Evolutionary conservation across 37 sponge, comb jelly and placozoan species (phyloP).

Genomic region (Halichondria panicea): DNA sequence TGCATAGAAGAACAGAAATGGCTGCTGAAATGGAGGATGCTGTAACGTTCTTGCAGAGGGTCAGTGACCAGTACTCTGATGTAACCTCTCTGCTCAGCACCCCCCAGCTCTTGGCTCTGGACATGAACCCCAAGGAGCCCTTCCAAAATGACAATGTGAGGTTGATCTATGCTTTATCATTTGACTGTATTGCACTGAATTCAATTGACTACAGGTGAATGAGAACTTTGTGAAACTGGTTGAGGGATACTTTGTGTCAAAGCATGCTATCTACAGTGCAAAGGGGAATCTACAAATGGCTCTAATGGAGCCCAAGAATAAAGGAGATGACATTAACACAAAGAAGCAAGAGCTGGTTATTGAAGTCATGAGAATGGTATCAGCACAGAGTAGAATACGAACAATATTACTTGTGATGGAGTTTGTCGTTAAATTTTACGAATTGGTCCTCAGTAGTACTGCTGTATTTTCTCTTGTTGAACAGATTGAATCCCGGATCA

Average conservation of each 20-base stretch:
- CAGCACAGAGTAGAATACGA: not conserved
- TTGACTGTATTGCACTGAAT: too few species aligned
- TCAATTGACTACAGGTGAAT: conserved; percentile 27
- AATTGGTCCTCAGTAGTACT: too few species aligned
- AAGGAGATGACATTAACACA: conserved; percentile 26
- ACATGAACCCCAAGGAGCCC: conserved; percentile 7
- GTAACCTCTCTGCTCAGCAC: conserved; percentile 7
- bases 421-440: not conserved
- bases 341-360: conserved; percentile 13
- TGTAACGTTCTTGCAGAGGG: conserved; percentile 18
- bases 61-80: not conserved
- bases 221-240: conserved; percentile 23
- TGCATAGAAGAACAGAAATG: too few species aligned
- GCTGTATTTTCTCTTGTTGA: too few species aligned
- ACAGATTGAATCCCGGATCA: conserved; percentile 43
- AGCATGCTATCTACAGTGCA: not conserved
- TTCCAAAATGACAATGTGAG: conserved; percentile 6
- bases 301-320: conserved; percentile 31
- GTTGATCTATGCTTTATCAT: not conserved
- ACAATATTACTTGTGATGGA: not conserved
- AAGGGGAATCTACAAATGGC: conserved; percentile 11
- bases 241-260: conserved; percentile 38
- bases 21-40: conserved; percentile 38
- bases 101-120: conserved; percentile 14
- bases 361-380: conserved; percentile 4